Conservation (phyloP, 2,888 invertebrate species). For the Rapana venosa region DNA sequence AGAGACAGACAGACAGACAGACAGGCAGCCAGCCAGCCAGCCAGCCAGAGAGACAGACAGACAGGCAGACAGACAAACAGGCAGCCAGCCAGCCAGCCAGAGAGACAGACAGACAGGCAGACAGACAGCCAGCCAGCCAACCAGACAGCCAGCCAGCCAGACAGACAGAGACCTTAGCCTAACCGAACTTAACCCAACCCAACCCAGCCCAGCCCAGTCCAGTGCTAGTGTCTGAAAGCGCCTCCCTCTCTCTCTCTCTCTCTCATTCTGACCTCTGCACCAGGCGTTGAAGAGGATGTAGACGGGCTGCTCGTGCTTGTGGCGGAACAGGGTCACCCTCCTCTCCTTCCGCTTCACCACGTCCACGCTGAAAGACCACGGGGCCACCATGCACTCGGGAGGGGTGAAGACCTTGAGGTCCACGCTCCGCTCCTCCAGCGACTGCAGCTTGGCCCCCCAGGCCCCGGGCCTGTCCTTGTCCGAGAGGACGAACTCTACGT, state of each 20-base stretch:
- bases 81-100: no score
- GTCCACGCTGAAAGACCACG: constrained; percentile 67
- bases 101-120: neutral
- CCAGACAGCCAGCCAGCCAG: neutral
- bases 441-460: constrained; percentile 65
- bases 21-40: neutral
- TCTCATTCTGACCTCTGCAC: constrained; percentile 85
- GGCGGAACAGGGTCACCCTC: constrained; percentile 47
- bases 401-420: constrained; percentile 63
- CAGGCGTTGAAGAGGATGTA: constrained; percentile 93
- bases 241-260: neutral
- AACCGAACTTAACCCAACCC: no score
- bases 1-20: no score
- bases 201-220: no score
- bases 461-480: constrained; percentile 58
- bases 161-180: no score
- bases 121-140: neutral
- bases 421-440: constrained; percentile 47
- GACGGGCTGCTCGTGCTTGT: constrained; percentile 80
- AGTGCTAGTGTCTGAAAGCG: no score
- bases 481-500: constrained; percentile 64
- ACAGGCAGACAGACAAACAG: no score
- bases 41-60: no score
- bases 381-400: constrained; percentile 63
- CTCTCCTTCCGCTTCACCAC: constrained; percentile 55